A percentile compares a stretch with the other conserved stretches of the same genome.
Evolutionary conservation across 2,113 vertebrate species (phyloP).

Genomic region (Aspidoscelis tigris): DNA sequence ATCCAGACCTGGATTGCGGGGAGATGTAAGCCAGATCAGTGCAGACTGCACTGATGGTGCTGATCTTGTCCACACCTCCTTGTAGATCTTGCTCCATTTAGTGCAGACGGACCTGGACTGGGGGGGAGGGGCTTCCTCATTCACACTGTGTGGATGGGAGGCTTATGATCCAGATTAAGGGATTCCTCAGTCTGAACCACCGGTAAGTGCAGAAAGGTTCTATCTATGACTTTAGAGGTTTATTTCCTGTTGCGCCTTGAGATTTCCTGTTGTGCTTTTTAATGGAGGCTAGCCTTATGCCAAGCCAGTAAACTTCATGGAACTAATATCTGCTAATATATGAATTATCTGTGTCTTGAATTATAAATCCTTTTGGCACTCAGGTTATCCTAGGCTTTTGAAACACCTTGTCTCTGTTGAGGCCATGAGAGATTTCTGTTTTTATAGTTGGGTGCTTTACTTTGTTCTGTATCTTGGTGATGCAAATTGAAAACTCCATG

Average conservation of each 20-base stretch:
- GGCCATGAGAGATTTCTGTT: neutral
- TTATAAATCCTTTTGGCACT: slow-evolving; percentile 24
- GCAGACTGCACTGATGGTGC: no score
- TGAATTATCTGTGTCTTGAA: slow-evolving; percentile 36
- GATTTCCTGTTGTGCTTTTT: slow-evolving; percentile 41
- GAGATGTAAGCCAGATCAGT: no score
- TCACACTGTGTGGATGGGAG: slow-evolving; percentile 20
- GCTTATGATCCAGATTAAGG: neutral
- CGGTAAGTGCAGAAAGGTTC: neutral
- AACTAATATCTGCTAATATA: slow-evolving; percentile 30
- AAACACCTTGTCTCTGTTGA: neutral
- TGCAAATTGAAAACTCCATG: slow-evolving; percentile 19
- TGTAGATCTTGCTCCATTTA: no score
- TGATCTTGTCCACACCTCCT: no score
- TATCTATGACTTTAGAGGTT: slow-evolving; percentile 19
- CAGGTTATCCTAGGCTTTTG: slow-evolving; percentile 28
- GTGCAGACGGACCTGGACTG: no score
- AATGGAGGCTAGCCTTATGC: slow-evolving; percentile 28
- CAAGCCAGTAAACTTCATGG: slow-evolving; percentile 20
- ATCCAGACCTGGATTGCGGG: no score
- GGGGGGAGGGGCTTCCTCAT: neutral
- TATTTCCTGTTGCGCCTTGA: slow-evolving; percentile 15
- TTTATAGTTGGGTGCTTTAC: slow-evolving; percentile 10
- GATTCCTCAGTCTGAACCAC: no score
- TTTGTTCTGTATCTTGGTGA: neutral